phyloP scores from a whole-genome alignment of 2,888 invertebrate species.

The Aquatica leii region DNA sequence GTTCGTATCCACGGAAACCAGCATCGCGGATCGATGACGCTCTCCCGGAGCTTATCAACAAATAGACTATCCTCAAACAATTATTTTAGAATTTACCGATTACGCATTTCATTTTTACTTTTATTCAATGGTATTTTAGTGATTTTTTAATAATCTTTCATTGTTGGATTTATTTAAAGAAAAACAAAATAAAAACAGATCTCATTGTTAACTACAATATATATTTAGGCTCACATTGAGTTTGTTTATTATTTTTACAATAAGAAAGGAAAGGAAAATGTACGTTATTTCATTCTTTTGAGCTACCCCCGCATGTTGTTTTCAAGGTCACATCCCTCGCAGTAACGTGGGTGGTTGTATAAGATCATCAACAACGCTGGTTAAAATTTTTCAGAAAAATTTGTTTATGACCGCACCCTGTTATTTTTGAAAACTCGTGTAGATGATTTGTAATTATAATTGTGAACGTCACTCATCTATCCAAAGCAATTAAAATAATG shows the following conservation, averaged over 20 bases:
- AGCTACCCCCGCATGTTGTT: slow-evolving; percentile 24
- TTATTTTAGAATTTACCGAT: slow-evolving; percentile 2
- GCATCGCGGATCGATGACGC: slow-evolving; percentile 35
- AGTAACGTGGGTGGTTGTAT: slow-evolving; percentile 29
- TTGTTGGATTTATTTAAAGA: too few species aligned
- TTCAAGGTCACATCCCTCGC: slow-evolving; percentile 36
- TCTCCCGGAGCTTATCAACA: slow-evolving; percentile 37
- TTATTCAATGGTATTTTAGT: too few species aligned
- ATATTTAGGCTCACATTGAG: too few species aligned
- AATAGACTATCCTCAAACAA: slow-evolving; percentile 27
- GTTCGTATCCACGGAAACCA: slow-evolving; percentile 39
- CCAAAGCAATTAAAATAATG: too few species aligned
- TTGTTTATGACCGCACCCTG: slow-evolving; percentile 23
- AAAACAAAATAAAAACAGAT: too few species aligned
- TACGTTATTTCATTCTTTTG: too few species aligned
- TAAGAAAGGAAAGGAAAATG: too few species aligned
- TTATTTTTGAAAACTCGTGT: background rate
- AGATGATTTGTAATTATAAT: background rate
- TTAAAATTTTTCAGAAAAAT: slow-evolving; percentile 18
- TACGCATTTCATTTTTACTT: too few species aligned
- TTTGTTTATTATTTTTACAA: too few species aligned
- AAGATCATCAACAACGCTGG: slow-evolving; percentile 31
- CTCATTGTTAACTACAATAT: too few species aligned
- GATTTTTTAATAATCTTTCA: too few species aligned
- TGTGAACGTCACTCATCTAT: too few species aligned